Evolutionary conservation across 2,888 invertebrate genomes (phyloP), one percentile per base, ranked within the genome.

Genomic region (Hartigia nigra): DNA sequence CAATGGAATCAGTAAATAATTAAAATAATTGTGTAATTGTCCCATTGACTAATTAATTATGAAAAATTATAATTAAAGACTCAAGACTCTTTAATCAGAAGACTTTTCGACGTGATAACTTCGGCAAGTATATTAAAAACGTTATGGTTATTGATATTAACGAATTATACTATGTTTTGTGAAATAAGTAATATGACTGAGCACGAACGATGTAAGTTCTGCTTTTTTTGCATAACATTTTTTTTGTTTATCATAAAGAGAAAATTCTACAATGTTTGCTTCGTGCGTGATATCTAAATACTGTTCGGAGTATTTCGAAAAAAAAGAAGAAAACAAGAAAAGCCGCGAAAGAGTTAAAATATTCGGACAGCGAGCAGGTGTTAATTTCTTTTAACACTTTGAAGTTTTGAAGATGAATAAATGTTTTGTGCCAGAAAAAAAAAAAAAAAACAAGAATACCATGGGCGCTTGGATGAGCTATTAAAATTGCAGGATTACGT

Each of bases 201-300:
- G 55, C 23, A 74, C 23, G 3, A 74, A 74, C 14, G 31, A 31
- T 23, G 74, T 32, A 74, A 74, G 34, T 12, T 31, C 14, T 74
- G 23, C 23, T 74, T 12, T 74, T 31, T 32, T 12, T 69, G 74
- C n/a, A 75, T 77, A 3, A 81, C 80, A 81, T 70, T 79, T 81
- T 81, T 80, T 79, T 70, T 79, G 80, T 81, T 80, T 79, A 82
- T 76, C 77, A 79, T 79, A 82, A 81, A 80, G 79, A 81, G 79
- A 78, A 80, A 55, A 55, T 55, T 55, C 1, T 23, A 23, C 23
- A 55, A 55, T 55, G n/a, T 14, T 23, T 55, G 5, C 9, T 55
- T 9, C 23, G 23, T 23, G 23, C 39, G 23, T 55, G 23, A 23
- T 5, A 55, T 23, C 23, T 5, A 55, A 55, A 55, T 1, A 55